phyloP scores from a whole-genome alignment of 2,797 vertebrate species.

The Sylvia borin region DNA sequence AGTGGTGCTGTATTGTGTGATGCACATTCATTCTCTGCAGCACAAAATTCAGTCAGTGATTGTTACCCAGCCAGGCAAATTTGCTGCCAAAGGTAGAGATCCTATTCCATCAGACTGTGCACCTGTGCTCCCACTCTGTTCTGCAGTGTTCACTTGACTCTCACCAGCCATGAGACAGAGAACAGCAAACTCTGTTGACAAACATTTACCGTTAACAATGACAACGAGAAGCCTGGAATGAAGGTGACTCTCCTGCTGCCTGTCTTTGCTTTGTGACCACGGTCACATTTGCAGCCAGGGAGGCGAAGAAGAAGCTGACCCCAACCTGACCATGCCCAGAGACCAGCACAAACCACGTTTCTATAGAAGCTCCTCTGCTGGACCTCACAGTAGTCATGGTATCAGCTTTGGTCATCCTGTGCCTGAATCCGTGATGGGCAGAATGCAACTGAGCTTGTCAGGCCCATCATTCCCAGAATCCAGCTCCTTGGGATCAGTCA shows the following conservation, averaged over 20 bases:
- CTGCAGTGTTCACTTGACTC: background rate
- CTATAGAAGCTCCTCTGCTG: slow-evolving; percentile 81
- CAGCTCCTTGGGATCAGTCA: slow-evolving; percentile 76
- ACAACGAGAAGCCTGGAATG: slow-evolving; percentile 82
- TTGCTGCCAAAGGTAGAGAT: background rate
- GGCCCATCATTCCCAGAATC: slow-evolving; percentile 78
- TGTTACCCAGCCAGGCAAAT: background rate
- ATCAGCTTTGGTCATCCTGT: slow-evolving; percentile 84
- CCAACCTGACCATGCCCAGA: slow-evolving; percentile 82
- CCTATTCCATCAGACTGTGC: background rate
- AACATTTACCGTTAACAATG: slow-evolving; percentile 68
- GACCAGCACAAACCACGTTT: slow-evolving; percentile 79
- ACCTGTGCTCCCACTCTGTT: background rate
- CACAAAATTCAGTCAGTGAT: background rate
- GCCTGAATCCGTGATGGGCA: slow-evolving; percentile 74
- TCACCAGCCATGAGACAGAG: background rate
- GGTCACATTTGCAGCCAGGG: slow-evolving; percentile 77
- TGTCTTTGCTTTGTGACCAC: slow-evolving; percentile 82
- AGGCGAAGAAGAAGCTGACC: slow-evolving; percentile 83
- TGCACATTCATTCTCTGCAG: background rate
- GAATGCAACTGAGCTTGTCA: slow-evolving; percentile 69
- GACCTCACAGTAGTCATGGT: slow-evolving; percentile 80
- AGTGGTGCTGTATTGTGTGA: background rate
- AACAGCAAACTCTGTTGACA: background rate
- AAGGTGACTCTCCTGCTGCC: slow-evolving; percentile 77